Evolutionary conservation across 2,113 vertebrate genomes (phyloP).

Genomic region (Tachycineta bicolor): DNA sequence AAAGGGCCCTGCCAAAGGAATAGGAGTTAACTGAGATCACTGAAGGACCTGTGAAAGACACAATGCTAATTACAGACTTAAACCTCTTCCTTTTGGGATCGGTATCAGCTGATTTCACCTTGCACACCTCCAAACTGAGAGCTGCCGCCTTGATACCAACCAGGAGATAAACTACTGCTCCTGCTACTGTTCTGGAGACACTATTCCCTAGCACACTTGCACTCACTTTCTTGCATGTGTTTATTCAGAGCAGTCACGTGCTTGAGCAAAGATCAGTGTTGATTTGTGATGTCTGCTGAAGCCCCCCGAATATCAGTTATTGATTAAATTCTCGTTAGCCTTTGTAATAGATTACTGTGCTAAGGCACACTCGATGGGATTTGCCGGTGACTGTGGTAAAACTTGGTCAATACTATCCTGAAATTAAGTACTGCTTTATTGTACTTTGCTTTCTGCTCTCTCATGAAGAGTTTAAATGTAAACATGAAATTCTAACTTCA

Average conservation of each 20-base stretch:
- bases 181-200: not conserved
- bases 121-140: not conserved
- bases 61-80: not conserved
- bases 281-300: not conserved
- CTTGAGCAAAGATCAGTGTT: slow-evolving; percentile 25
- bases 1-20: not conserved
- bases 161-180: not conserved
- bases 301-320: not conserved
- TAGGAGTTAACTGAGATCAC: not conserved
- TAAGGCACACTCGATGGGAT: not conserved
- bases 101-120: not conserved
- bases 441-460: not conserved
- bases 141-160: not conserved
- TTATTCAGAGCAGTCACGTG: not conserved
- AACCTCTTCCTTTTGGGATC: not conserved
- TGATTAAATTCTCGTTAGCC: not conserved
- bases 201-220: not conserved
- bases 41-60: not conserved
- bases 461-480: not conserved
- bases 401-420: not conserved
- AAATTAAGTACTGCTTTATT: not conserved
- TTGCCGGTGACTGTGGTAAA: not conserved
- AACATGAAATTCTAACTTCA: not conserved
- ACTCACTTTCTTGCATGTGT: not conserved
- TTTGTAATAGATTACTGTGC: not conserved